Evolutionary conservation across 2,113 vertebrate species (phyloP).

Genomic region (Pachycephala philippinensis): DNA sequence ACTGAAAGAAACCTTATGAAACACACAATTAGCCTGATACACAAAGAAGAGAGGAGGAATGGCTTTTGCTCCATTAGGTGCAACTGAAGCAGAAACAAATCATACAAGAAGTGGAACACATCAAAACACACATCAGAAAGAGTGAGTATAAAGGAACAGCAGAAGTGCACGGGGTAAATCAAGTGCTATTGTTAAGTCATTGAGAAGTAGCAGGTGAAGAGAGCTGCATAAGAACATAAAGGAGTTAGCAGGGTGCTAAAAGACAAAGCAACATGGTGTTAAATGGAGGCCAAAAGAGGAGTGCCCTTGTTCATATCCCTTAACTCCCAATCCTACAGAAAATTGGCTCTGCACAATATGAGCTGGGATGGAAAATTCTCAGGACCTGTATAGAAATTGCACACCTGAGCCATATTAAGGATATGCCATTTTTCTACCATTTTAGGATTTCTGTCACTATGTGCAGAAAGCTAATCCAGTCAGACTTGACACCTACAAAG

Average conservation of each 20-base stretch:
- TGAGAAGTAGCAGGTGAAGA: not conserved
- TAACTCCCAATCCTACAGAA: not conserved
- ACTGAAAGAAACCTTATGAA: not conserved
- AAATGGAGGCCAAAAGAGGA: not conserved
- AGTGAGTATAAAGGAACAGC: not conserved
- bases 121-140: not conserved
- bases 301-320: accelerated
- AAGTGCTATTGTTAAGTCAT: not conserved
- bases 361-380: not conserved
- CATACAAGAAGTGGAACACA: not conserved
- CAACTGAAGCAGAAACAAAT: constrained; percentile 1
- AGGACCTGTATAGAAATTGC: not conserved
- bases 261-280: not conserved
- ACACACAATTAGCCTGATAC: not conserved
- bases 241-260: not conserved
- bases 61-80: not conserved
- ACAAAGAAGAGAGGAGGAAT: not conserved
- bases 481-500: not conserved
- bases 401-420: not conserved
- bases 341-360: not conserved
- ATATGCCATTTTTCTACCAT: not conserved
- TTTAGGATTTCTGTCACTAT: not conserved
- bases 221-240: not conserved
- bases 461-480: not conserved
- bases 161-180: not conserved